Evolutionary conservation across 2,888 invertebrate genomes (phyloP), one percentile per base, ranked within the genome.

Genomic region (Mesochorus sp.): DNA sequence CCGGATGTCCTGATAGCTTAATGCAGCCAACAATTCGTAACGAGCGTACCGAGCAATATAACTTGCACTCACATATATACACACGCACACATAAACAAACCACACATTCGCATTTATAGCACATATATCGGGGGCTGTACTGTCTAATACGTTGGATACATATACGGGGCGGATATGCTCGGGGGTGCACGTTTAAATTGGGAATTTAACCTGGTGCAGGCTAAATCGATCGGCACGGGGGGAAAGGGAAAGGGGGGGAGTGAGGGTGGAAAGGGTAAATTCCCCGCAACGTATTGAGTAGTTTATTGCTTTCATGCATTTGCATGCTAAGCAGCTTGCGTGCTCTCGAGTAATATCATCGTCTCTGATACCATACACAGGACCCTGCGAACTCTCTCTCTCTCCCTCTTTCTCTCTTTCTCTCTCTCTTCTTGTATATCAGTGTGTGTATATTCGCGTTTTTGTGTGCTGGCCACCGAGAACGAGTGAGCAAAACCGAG

Each of bases 281-380:
- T 90, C 88, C 86, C 89, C 84, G 88, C 89, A 86, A 88, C 88
- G 88, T 90, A 90, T 90, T 89, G 90, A 90, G 90, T 90, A 90
- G 90, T 90, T 90, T 90, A 90, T 90, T 90, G 90, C 90, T 90
- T 90, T 90, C 89, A 90, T 90, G 90, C 88, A 90, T 90, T 90
- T 90, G 90, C 90, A 90, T 90, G 90, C 90, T 90, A 90, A 90
- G 89, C 88, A 90, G 90, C 73, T 90, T 87, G 90, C 90, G 90
- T 90, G 90, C 87, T 90, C 87, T 84, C 89, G 82, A 89, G 90
- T 89, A 90, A 90, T 90, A 90, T 90, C 89, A 88, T 85, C 87
- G 87, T 85, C 86, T 86, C 88, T 88, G 89, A 89, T 89, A 89
- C 84, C 87, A 84, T 87, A 88, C 84, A 86, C 88, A 85, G 57